Conservation (phyloP, 2,797 vertebrate species). For the Danio albolineatus region DNA sequence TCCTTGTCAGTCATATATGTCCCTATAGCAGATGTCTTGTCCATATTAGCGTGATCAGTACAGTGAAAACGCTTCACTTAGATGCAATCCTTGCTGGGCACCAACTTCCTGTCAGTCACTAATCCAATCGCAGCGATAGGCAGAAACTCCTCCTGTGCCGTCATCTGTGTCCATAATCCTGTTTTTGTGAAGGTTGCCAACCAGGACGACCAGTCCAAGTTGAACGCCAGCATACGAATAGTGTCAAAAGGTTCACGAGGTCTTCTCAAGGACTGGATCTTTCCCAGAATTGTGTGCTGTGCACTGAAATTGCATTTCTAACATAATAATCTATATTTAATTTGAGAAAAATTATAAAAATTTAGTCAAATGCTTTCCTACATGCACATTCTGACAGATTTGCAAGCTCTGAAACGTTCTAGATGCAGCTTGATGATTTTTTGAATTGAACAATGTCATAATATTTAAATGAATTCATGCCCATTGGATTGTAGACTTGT, state of each 20-base stretch:
- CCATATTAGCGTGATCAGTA: neutral
- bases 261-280: neutral
- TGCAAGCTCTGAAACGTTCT: slow-evolving; percentile 6
- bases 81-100: slow-evolving; percentile 23
- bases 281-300: neutral
- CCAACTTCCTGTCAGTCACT: slow-evolving; percentile 36
- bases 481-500: neutral
- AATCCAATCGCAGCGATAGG: slow-evolving; percentile 34
- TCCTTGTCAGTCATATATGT: slow-evolving; percentile 62
- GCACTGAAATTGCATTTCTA: neutral
- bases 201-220: slow-evolving; percentile 32
- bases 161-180: slow-evolving; percentile 39
- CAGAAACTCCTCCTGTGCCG: slow-evolving; percentile 11
- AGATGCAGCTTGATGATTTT: neutral
- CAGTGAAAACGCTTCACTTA: slow-evolving; percentile 6
- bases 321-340: slow-evolving; percentile 9
- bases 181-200: slow-evolving; percentile 42
- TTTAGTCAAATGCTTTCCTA: neutral
- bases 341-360: neutral
- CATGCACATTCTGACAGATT: neutral
- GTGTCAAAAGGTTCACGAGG: slow-evolving; percentile 17
- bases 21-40: slow-evolving; percentile 30
- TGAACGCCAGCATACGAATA: neutral
- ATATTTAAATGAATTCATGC: neutral
- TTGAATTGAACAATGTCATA: neutral